Conservation (phyloP, 2,888 invertebrate species). For the Poecilus cupreus region DNA sequence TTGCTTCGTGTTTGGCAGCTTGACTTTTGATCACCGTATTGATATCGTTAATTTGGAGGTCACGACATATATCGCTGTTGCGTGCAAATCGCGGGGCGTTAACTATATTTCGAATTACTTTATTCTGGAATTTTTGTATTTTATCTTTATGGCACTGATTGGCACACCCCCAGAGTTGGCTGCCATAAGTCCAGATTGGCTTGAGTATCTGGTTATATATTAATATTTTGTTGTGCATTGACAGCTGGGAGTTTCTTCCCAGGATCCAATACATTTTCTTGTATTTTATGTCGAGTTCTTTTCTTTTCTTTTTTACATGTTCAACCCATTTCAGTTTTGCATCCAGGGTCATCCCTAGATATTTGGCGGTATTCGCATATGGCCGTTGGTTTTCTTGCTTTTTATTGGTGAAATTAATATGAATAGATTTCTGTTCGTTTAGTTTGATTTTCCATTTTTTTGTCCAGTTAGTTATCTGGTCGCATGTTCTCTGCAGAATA, state of each 20-base stretch:
- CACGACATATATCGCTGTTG: no score
- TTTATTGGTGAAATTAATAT: conserved; percentile 31
- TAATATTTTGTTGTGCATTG: no score
- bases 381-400: no score
- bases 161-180: no score
- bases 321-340: conserved; percentile 61
- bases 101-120: conserved; percentile 57
- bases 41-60: not conserved
- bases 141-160: conserved; percentile 32
- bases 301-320: no score
- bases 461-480: no score
- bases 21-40: conserved; percentile 32
- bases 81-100: conserved; percentile 58
- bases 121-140: conserved; percentile 59
- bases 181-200: no score
- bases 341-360: no score
- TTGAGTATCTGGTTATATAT: no score
- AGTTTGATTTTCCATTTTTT: no score
- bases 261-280: conserved; percentile 60
- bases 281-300: conserved; percentile 60
- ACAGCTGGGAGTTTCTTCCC: no score
- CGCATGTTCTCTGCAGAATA: not conserved
- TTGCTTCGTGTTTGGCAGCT: conserved; percentile 47
- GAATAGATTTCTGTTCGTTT: not conserved
- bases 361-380: conserved; percentile 47